Conservation (phyloP, 2,797 vertebrate species). For the Chiroxiphia lanceolata region DNA sequence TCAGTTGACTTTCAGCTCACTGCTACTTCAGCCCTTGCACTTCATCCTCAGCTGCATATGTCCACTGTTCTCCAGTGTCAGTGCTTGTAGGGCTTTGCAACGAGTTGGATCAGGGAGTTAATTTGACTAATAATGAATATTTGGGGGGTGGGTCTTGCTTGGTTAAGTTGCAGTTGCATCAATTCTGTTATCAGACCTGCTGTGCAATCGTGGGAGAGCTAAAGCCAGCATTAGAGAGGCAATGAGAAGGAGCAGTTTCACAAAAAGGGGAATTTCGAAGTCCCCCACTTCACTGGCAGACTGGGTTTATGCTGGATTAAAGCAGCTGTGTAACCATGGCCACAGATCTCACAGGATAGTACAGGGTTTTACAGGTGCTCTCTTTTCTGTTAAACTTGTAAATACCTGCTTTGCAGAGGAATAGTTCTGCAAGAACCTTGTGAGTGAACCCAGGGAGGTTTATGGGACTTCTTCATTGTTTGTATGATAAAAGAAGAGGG, state of each 20-base stretch:
- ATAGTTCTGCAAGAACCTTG: not conserved
- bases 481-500: not conserved
- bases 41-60: not conserved
- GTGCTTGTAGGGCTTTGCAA: not conserved
- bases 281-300: not conserved
- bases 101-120: not conserved
- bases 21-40: not conserved
- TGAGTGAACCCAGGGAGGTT: not conserved
- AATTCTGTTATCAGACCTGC: not conserved
- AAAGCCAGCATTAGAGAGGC: not conserved
- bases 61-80: not conserved
- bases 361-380: constrained; percentile 40
- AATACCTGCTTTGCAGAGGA: constrained; percentile 29
- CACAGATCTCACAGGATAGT: constrained; percentile 44
- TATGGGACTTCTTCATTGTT: not conserved
- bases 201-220: not conserved
- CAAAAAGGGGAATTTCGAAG: constrained; percentile 3
- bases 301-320: constrained; percentile 52
- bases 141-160: not conserved
- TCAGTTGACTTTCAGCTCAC: not conserved
- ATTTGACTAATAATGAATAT: not conserved
- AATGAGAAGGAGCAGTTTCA: not conserved
- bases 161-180: not conserved
- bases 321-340: constrained; percentile 63
- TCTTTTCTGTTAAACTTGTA: constrained; percentile 13